Conservation (phyloP, 2,888 invertebrate genomes). For the Plebejus argus region DNA sequence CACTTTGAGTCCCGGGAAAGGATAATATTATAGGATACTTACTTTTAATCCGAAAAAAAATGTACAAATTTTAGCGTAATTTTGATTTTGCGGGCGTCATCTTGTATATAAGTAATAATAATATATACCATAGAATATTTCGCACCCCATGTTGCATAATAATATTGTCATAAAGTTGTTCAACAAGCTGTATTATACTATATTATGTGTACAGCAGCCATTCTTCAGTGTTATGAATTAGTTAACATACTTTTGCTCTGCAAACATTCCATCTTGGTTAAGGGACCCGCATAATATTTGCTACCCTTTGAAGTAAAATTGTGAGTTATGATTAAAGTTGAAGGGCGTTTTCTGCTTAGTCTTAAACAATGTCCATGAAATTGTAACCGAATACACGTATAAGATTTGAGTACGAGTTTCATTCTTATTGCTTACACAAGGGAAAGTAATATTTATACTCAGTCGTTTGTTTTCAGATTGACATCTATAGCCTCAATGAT, state of each 20-base stretch:
- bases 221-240: conserved; percentile 1
- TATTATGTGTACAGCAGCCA: background rate
- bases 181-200: background rate
- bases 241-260: background rate
- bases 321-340: background rate
- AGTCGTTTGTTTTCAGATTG: no score
- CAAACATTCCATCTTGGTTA: background rate
- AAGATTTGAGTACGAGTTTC: background rate
- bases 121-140: background rate
- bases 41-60: no score
- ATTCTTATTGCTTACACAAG: no score
- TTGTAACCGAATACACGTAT: background rate
- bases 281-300: conserved; percentile 1
- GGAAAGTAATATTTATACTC: no score
- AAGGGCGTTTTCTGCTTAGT: background rate
- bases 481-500: no score
- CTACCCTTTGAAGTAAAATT: conserved; percentile 8
- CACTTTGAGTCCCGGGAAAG: no score
- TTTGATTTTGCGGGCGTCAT: background rate
- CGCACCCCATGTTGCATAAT: background rate
- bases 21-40: no score
- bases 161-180: background rate
- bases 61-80: no score
- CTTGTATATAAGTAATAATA: no score
- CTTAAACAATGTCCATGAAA: conserved; percentile 6